Base-by-base conservation (phyloP, 2,888 invertebrate genomes). In the Griposia aprilina region DNA sequence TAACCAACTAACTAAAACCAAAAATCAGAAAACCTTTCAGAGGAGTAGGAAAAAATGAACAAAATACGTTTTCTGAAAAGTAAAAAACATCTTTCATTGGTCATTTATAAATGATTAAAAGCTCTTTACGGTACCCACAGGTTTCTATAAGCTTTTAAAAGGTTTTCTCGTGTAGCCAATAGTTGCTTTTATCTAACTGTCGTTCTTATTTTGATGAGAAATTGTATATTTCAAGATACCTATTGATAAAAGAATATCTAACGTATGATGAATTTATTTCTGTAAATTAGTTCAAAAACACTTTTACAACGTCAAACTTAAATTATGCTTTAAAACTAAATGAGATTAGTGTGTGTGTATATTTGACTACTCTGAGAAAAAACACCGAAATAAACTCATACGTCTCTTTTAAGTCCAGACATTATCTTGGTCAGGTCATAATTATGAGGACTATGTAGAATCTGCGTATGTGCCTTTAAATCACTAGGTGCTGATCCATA, bases 101-200 rank as follows among this genome's bases (percentile, higher is more conserved):
- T 50, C 23, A 45, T 77, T n/a, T n/a, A n/a, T n/a, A n/a, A n/a
- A n/a, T 36, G 36, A 50, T 57, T 36, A 50, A 17, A 17, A 7
- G 11, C 17, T 73, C 20, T 57, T 68, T 36, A 55, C 20, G 15
- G 10, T 15, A 41, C 41, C 41, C 7, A 55, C 3, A 48, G 7
- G 17, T 60, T 67, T 36, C 17, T 74, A 20, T 74, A 57, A 50
- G 36, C 15, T 20, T 66, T 66, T 20, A 23, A 79, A 70, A 70
- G 55, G 48, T 50, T 67, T 81, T 23, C 13, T 55, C 26, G 17
- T 26, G 48, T 17, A 48, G 0, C n/a, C 45, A 30, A 17, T 45
- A 13, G 17, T 57, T 57, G 17, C 20, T 67, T 45, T 11, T 13
- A 1, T 2, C 59, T 26, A 13, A 15, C 7, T 59, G 15, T 55